Evolutionary conservation across 2,113 vertebrate species (phyloP).

Genomic region (Tychaedon coryphoeus): DNA sequence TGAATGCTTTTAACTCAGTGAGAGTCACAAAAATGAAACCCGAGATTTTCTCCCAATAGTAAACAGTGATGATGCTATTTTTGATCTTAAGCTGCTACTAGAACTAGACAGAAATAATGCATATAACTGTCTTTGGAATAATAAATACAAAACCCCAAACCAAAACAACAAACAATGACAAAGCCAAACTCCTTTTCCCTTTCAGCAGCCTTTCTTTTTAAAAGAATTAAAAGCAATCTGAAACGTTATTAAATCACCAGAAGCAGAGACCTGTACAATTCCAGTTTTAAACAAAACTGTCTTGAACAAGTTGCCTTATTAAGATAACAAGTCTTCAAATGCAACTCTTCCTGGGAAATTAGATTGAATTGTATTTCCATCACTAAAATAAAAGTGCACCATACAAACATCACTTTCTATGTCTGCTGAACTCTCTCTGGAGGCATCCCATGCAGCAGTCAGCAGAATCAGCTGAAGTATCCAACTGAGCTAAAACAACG

Average conservation of each 20-base stretch:
- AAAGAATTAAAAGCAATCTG: background rate
- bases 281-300: background rate
- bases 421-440: background rate
- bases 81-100: slow-evolving; percentile 6
- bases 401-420: background rate
- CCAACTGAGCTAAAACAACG: background rate
- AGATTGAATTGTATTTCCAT: background rate
- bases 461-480: background rate
- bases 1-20: slow-evolving; percentile 9
- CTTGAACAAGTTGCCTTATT: background rate
- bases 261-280: background rate
- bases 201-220: background rate
- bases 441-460: background rate
- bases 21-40: slow-evolving; percentile 42
- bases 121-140: background rate
- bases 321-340: background rate
- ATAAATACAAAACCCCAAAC: background rate
- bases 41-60: background rate
- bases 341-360: background rate
- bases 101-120: background rate
- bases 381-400: background rate
- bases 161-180: background rate
- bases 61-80: slow-evolving; percentile 43
- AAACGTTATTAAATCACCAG: background rate
- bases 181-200: background rate